Base-by-base conservation (phyloP, 2,797 vertebrate species). In the Bovichtus diacanthus region DNA sequence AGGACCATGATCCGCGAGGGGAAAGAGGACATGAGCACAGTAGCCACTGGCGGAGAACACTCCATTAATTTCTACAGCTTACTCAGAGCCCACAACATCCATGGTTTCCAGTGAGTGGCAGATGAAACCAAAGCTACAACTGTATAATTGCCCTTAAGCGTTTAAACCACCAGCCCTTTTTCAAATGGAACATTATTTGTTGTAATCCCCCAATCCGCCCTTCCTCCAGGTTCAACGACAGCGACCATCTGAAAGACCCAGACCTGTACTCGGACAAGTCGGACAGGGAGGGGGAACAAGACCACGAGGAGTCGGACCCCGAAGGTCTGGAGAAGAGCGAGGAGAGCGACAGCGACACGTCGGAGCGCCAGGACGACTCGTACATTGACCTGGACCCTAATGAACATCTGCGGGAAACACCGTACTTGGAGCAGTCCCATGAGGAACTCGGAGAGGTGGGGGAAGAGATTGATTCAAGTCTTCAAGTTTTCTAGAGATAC, bases 241-340 rank as follows among this genome's bases (percentile, higher is more conserved):
- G 95, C 46, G 98, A 99, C 93, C 96, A 97, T 73, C 96, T 98
- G 86, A 99, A 98, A 92, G 98, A 99, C 92, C 96, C 97, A 11
- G 98, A 99, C 90, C 94, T 96, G 38, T 99, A 99, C 90, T 99
- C 98, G 0, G 98, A 99, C 93, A 99, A 99, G 86, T 99, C 98
- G 0, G 98, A 99, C 93, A 94, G 97, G 73, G 98, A 99, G 90
- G 97, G 97, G 5, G 98, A 99, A 80, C 97, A 95, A 73, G 98
- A 99, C 71, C 97, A 96, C 0, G 97, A 91, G 95, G 98, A 99
- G 54, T 99, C 98, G 1, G 98, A 99, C 85, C 97, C 97, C 0
- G 98, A 99, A 34, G 97, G 94, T 10, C 25, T 97, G 88, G 97
- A 97, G 74, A 98, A 99, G 92, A 99, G 97, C 0, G 98, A 99